These are phyloP conservation scores for Drosophila fungiperda DNA, from an alignment of 2,888 invertebrate genomes.

Conservation along the genomic window DNA sequence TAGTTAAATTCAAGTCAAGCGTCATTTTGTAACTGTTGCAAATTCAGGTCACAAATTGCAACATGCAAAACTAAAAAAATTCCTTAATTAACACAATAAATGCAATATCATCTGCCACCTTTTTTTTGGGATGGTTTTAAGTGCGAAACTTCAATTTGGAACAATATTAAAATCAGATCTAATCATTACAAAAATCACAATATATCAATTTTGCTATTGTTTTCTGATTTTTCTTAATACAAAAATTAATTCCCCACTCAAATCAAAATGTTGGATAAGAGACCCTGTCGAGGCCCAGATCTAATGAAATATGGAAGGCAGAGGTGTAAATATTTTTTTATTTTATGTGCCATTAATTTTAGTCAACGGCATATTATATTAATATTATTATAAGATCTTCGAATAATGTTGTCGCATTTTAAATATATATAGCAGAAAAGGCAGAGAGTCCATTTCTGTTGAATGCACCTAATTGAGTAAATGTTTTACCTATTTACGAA, in stretches of 20 bases:
- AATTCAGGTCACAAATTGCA: neutral
- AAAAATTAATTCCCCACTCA: neutral
- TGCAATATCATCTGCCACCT: neutral
- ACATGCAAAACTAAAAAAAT: neutral
- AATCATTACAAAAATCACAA: neutral
- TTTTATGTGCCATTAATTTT: neutral
- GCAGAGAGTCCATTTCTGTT: neutral
- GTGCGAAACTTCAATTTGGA: no score
- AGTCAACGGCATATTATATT: rapidly evolving
- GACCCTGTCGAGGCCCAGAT: neutral
- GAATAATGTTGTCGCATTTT: neutral
- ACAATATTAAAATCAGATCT: neutral
- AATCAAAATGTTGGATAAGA: neutral
- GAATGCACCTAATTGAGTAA: neutral
- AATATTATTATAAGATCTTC: neutral
- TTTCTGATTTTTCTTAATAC: neutral
- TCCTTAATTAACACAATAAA: neutral
- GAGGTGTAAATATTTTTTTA: neutral
- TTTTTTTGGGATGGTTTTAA: neutral
- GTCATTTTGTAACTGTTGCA: neutral
- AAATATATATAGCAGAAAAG: neutral
- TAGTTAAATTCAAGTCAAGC: neutral
- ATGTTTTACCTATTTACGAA: neutral
- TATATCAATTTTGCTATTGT: neutral
- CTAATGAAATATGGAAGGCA: neutral